Conservation (phyloP, 92 coral and sea anemone genomes). For the Siderastrea siderea region DNA sequence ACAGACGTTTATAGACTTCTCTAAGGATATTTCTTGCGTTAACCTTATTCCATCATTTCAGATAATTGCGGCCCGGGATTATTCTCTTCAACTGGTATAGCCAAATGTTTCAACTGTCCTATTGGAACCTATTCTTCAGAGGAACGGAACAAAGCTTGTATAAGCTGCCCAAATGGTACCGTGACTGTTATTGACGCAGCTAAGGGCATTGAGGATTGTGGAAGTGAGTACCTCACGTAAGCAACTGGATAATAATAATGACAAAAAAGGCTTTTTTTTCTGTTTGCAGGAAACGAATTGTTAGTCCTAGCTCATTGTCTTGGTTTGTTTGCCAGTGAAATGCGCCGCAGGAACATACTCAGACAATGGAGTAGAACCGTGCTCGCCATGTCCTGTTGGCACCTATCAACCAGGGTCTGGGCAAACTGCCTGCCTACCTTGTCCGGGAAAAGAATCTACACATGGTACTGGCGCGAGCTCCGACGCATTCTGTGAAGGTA, state of each 20-base stretch:
- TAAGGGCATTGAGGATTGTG: slow-evolving; percentile 29
- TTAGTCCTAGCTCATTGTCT: neutral
- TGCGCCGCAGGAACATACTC: slow-evolving; percentile 89
- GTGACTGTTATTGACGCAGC: slow-evolving; percentile 71
- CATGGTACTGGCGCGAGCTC: slow-evolving; percentile 70
- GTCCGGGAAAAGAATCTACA: slow-evolving; percentile 66
- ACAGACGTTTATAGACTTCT: neutral
- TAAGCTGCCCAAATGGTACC: no score
- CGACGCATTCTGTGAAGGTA: slow-evolving; percentile 72
- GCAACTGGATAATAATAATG: no score
- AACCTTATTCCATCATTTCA: no score
- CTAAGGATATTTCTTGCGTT: neutral
- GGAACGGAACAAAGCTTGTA: no score
- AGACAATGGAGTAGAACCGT: no score
- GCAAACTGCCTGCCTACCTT: slow-evolving; percentile 79
- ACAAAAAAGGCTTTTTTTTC: no score
- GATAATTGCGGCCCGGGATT: no score
- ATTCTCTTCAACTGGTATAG: no score
- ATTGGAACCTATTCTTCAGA: no score
- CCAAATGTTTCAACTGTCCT: no score
- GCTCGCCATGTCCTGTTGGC: slow-evolving; percentile 69
- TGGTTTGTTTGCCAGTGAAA: slow-evolving; percentile 66
- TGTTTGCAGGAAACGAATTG: neutral
- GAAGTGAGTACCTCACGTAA: no score
- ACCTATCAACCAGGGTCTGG: slow-evolving; percentile 76